These are phyloP conservation scores for Chelonus insularis DNA, from an alignment of 1,140 invertebrate species.

Conservation along the genomic window DNA sequence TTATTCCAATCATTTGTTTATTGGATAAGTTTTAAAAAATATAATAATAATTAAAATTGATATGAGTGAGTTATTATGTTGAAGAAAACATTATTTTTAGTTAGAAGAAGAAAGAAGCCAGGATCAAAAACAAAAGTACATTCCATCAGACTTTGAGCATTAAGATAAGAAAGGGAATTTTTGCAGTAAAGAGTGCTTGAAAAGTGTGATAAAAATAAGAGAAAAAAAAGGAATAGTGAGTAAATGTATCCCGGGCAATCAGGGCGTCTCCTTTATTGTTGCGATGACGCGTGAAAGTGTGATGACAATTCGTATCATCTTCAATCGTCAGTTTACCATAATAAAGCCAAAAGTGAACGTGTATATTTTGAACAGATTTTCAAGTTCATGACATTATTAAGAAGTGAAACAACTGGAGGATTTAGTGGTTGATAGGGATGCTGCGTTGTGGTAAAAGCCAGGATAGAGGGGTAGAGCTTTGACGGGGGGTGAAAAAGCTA, in stretches of 20 bases:
- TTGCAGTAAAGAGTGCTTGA: background rate
- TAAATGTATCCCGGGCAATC: constrained; percentile 26
- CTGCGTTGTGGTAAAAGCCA: constrained; percentile 1
- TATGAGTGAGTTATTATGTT: constrained; percentile 6
- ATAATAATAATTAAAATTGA: constrained; percentile 4
- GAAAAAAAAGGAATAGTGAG: constrained; percentile 9
- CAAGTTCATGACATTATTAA: too few species aligned
- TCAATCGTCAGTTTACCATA: background rate
- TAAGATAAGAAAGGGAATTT: background rate
- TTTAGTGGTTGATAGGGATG: background rate
- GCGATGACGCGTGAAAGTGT: constrained; percentile 5
- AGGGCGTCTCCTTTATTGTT: constrained; percentile 18
- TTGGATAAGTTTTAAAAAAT: too few species aligned
- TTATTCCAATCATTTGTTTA: too few species aligned
- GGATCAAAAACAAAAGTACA: constrained; percentile 6
- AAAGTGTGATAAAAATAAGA: constrained; percentile 13
- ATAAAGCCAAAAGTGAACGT: background rate
- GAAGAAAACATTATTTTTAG: background rate
- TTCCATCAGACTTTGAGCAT: background rate
- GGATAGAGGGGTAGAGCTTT: constrained; percentile 13
- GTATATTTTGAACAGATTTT: too few species aligned
- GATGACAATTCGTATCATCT: constrained; percentile 11
- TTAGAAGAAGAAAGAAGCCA: background rate
- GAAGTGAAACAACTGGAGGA: too few species aligned
- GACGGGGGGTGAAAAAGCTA: constrained; percentile 22